Conservation (phyloP, 64 coral and sea anemone species). For the Orbicella faveolata region DNA sequence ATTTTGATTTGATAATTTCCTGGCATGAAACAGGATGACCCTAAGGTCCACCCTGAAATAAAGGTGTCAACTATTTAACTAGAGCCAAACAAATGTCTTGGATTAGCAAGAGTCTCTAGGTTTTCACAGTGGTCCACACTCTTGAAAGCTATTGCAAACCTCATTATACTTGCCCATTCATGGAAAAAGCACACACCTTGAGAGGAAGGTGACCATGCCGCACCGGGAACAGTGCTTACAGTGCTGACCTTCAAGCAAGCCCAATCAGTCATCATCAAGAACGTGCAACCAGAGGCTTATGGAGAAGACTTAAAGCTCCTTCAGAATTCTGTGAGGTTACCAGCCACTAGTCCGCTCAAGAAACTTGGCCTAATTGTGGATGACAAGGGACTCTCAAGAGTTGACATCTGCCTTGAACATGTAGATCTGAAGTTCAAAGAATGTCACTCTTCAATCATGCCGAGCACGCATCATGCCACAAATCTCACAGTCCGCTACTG, state of each 20-base stretch:
- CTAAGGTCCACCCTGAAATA: constrained; percentile 12
- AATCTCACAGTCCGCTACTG: not conserved
- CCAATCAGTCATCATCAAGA: not conserved
- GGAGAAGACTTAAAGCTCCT: not conserved
- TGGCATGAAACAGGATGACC: constrained; percentile 1
- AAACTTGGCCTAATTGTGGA: constrained; percentile 14
- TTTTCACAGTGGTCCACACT: constrained; percentile 20
- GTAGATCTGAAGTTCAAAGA: not conserved
- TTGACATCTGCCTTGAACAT: not conserved
- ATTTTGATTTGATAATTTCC: no score
- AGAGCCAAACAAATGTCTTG: not conserved
- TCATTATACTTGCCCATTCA: not conserved
- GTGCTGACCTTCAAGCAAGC: not conserved
- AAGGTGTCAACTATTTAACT: not conserved
- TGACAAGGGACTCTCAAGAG: not conserved
- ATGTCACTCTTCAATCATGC: not conserved
- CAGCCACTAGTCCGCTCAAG: not conserved
- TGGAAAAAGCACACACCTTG: not conserved
- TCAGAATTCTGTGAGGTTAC: not conserved
- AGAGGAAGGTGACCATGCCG: no score
- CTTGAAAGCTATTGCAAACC: not conserved
- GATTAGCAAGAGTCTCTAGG: constrained; percentile 4
- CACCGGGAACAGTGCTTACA: not conserved
- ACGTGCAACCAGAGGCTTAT: constrained; percentile 2
- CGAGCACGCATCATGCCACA: constrained; percentile 1